Percentiles rank a stretch among this genome's conserved stretches.
These are phyloP conservation scores for Electrophaes corylata DNA, from an alignment of 2,888 invertebrate genomes.

Conservation along the genomic window DNA sequence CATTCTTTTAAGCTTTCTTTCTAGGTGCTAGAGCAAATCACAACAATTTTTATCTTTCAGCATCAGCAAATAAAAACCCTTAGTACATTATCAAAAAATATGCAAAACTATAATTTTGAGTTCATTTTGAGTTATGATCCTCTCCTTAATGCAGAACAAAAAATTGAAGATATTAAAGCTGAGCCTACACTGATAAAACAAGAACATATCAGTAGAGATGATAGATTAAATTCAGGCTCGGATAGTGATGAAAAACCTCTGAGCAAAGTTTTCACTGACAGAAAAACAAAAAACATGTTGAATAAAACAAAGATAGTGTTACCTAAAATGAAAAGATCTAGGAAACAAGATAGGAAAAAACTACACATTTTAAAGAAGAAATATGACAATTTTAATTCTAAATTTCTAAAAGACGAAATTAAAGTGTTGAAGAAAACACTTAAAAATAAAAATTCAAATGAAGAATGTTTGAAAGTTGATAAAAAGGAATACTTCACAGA, in stretches of 20 bases:
- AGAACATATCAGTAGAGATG: conserved; percentile 17
- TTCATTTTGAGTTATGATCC: conserved; percentile 19
- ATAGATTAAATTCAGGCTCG: background rate
- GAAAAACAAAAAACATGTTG: background rate
- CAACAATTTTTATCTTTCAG: conserved; percentile 30
- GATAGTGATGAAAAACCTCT: conserved; percentile 18
- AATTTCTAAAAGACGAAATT: background rate
- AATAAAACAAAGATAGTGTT: conserved; percentile 1
- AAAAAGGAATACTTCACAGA: conserved; percentile 18
- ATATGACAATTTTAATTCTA: background rate
- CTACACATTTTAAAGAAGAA: conserved; percentile 7
- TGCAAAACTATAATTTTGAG: conserved; percentile 30
- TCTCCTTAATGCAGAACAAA: conserved; percentile 1
- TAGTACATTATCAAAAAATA: conserved; percentile 30
- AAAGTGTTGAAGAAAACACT: conserved; percentile 3
- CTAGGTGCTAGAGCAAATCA: no score
- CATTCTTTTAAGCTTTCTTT: no score
- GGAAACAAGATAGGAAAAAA: conserved; percentile 11
- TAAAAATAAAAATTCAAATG: conserved; percentile 5
- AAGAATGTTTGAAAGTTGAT: conserved; percentile 5
- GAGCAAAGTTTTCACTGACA: conserved; percentile 7
- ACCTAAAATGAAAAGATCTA: conserved; percentile 1
- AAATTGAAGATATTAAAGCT: background rate
- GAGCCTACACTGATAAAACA: conserved; percentile 25
- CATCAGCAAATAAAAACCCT: conserved; percentile 23